Conservation (phyloP, 2,113 vertebrate genomes). For the Cygnus atratus region DNA sequence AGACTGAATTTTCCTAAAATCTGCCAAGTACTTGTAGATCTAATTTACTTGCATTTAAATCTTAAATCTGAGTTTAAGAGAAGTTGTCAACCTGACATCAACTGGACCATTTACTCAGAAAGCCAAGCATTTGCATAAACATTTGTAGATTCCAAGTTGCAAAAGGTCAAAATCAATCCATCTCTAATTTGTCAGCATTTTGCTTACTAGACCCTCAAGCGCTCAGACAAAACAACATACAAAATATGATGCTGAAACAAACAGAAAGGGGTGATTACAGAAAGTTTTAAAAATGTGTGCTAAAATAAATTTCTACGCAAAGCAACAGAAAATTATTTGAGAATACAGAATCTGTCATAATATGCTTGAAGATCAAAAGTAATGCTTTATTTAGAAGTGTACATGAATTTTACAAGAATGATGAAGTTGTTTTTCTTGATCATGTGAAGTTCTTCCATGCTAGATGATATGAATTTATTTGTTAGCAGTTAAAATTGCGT, state of each 20-base stretch:
- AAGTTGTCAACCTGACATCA: background rate
- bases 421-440: background rate
- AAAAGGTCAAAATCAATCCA: conserved; percentile 10
- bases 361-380: background rate
- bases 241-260: background rate
- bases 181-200: background rate
- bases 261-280: rapidly evolving
- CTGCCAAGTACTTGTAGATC: background rate
- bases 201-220: background rate
- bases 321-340: background rate
- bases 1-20: background rate
- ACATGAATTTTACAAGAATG: background rate
- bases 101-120: background rate
- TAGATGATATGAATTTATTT: background rate
- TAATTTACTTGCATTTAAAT: background rate
- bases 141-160: background rate
- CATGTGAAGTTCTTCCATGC: background rate
- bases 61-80: background rate
- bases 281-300: background rate
- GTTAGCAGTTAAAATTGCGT: background rate
- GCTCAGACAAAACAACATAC: background rate
- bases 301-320: background rate
- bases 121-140: background rate
- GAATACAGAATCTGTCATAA: background rate
- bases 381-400: background rate